Evolutionary conservation across 2,113 vertebrate species (phyloP).

Genomic region (Oryzias woworae): DNA sequence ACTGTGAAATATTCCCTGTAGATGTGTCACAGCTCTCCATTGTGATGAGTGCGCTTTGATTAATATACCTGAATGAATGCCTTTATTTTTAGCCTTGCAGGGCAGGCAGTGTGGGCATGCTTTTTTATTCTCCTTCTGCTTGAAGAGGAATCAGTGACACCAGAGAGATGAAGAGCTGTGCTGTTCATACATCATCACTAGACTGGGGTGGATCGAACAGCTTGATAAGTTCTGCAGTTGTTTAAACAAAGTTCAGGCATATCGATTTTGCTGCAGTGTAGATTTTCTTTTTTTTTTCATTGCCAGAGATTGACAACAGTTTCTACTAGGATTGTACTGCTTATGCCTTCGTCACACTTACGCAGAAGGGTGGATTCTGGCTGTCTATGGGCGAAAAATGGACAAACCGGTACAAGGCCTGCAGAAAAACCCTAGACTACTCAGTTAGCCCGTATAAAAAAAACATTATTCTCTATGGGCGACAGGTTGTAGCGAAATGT

Average conservation of each 20-base stretch:
- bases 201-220: conserved; percentile 40
- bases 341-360: too few relatives aligned
- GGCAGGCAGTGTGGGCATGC: conserved; percentile 47
- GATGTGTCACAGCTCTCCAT: conserved; percentile 43
- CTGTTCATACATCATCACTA: conserved; percentile 56
- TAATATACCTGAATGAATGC: conserved; percentile 54
- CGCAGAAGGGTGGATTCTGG: too few relatives aligned
- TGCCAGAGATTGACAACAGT: too few relatives aligned
- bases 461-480: too few relatives aligned
- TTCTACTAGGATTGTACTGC: too few relatives aligned
- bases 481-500: too few relatives aligned
- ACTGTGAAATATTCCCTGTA: conserved; percentile 29
- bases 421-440: too few relatives aligned
- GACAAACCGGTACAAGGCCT: too few relatives aligned
- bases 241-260: conserved; percentile 24
- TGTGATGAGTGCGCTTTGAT: conserved; percentile 52
- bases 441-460: too few relatives aligned
- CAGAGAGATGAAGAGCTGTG: conserved; percentile 39
- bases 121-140: conserved; percentile 57
- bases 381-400: too few relatives aligned
- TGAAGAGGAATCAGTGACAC: conserved; percentile 55
- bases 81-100: conserved; percentile 67
- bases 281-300: too few relatives aligned
- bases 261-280: not conserved
- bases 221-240: conserved; percentile 46